Base-by-base conservation (phyloP, 2,888 invertebrate genomes). In the Erebia palarica region DNA sequence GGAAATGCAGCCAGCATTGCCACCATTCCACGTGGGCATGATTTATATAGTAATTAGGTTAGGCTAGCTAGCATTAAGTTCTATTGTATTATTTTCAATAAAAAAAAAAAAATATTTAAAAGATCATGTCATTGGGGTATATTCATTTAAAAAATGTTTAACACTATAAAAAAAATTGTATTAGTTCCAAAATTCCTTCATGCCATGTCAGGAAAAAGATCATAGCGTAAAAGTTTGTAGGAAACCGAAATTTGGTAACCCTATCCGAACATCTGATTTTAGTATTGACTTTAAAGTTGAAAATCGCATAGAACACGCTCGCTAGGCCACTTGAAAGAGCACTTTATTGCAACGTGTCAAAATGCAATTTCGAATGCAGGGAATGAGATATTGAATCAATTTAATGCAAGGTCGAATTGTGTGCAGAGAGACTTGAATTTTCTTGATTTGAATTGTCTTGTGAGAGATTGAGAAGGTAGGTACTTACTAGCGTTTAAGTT, bases 351-450 rank as follows among this genome's bases (percentile, higher is more conserved):
- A 63, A 59, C 13, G 44, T 60, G 55, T 53, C 59, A 69, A 66
- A 53, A 59, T 60, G 44, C 64, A 60, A 51, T 64, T 71, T 65
- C 47, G 16, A 18, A 69, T 27, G 27, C 11, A 14, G 51, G 11
- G 21, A 64, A 16, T 14, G 49, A 13, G 27, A 36, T 68, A 72
- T 65, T 66, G 57, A 63, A 66, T 65, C 70, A 67, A 73, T 73
- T 59, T 63, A 68, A 57, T 70, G 64, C 63, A 63, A 69, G 69
- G 36, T 44, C 64, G 65, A 69, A 70, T 70, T 74, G 73, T 74
- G 57, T 65, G 73, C 66, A 69, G 67, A 66, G 11, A 67, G 71
- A 70, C 70, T 69, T 68, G 72, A 70, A 63, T 61, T 74, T 69
- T 74, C 36, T 69, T 69, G n/a, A n/a, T n/a, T n/a, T n/a, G n/a